Base-by-base conservation (phyloP, 1,140 invertebrate genomes). In the Drosophila pruinosa region DNA sequence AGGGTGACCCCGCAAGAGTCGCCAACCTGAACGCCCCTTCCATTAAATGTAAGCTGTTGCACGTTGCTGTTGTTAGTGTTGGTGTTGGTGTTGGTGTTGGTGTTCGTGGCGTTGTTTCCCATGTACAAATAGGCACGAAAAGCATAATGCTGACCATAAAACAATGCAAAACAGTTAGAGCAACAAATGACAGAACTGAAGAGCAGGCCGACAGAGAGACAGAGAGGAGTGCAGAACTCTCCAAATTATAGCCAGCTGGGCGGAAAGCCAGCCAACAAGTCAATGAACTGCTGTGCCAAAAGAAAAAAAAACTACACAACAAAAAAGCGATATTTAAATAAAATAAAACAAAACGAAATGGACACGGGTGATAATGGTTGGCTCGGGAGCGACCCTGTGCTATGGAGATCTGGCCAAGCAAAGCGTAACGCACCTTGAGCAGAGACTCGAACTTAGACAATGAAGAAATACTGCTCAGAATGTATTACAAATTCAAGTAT, bases 111-210 rank as follows among this genome's bases (percentile, higher is more conserved):
- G 78, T 64, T 75, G 81, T 74, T 86, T 86, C 82, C 82, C 82
- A 86, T 86, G 82, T 88, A 76, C 80, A 72, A 69, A 26, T 22
- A 59, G 57, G 56, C 54, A 69, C 62, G 47, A 82, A 72, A 72
- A 82, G 58, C 88, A 58, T 64, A 64, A 59, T 58, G 31, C 59
- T 70, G 82, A 59, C 83, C 82, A 82, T 86, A 88, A 86, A 88
- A 86, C 82, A 86, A 86, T 86, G 82, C 82, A 88, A 86, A 86
- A 86, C 82, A 86, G 82, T 86, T 82, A 88, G 62, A 86, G 63
- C 24, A 72, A 57, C 74, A 83, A 79, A 72, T 75, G 68, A 76
- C 63, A 59, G 57, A 38, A 41, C 31, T 19, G 3, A 22, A 57
- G 31, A 34, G 31, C n/a, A 4, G 31, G 8, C 36, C 10, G n/a